Evolutionary conservation across 37 sponge, comb jelly and placozoan genomes (phyloP).

Genomic region (Dysidea cf. avara): DNA sequence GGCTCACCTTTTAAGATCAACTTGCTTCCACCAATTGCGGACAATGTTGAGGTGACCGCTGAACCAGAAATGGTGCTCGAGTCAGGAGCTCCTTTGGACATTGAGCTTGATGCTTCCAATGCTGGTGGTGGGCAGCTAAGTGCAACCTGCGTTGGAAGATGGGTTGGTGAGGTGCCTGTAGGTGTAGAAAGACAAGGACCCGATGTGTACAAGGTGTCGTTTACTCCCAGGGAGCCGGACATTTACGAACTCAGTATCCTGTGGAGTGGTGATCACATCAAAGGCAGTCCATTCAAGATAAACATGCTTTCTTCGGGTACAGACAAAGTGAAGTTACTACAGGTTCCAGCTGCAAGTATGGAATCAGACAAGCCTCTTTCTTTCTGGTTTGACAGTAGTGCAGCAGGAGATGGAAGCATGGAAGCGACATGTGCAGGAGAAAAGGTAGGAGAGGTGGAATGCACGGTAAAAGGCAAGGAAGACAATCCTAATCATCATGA

Average conservation of each 20-base stretch:
- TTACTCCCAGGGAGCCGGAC: constrained; percentile 48
- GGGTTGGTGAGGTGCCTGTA: constrained; percentile 40
- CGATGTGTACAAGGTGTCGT: constrained; percentile 28
- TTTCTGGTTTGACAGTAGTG: neutral
- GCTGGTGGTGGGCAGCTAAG: constrained; percentile 62
- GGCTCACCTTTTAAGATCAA: constrained; percentile 59
- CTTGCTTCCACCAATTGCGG: constrained; percentile 44
- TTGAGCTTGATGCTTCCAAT: constrained; percentile 49
- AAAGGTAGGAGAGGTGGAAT: neutral
- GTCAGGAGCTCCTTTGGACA: constrained; percentile 6
- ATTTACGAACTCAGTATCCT: constrained; percentile 46
- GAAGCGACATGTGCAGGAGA: constrained; percentile 14
- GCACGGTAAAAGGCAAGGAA: constrained; percentile 14
- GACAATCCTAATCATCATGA: neutral
- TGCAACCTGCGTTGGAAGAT: constrained; percentile 45
- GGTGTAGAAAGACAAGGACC: constrained; percentile 15
- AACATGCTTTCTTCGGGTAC: constrained; percentile 41
- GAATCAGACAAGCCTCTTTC: neutral
- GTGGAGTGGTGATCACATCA: constrained; percentile 55
- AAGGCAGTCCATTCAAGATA: constrained; percentile 66
- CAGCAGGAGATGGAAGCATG: constrained; percentile 1
- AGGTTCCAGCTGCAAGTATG: constrained; percentile 2
- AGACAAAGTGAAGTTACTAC: constrained; percentile 10
- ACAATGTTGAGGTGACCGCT: constrained; percentile 38
- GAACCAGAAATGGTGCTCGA: constrained; percentile 14